Evolutionary conservation across 2,113 vertebrate genomes (phyloP), one percentile per base, ranked within the genome.

Genomic region (Psilopogon haemacephalus): DNA sequence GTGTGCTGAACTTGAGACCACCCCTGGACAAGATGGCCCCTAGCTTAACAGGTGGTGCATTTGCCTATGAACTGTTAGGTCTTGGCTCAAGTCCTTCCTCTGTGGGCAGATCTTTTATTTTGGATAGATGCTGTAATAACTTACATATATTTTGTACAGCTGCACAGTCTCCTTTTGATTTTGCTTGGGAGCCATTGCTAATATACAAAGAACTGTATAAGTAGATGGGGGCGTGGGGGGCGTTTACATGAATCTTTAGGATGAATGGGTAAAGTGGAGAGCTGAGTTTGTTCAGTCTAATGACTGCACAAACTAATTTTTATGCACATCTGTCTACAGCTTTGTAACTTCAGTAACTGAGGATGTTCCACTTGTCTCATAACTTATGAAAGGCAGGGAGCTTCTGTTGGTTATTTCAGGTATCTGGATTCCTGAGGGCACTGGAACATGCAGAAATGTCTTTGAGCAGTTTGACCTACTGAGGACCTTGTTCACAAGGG

Each of bases 161-260:
- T 90, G 15, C 55, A 8, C 20, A 38, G 52, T 38, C 6, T 12
- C 9, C 26, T 48, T 76, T 60, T 74, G 28, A 15, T 68, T 86
- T 86, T 86, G 37, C 30, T 20, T 93, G 28, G 55, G 88, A 93
- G 71, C 30, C 14, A 8, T 38, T 78, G 74, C 19, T 89, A 19
- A 9, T 88, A 62, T 62, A 81, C 46, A 90, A 64, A 95, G 52
- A 68, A 81, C 28, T 80, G 60, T 80, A 46, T 67, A 86, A n/a
- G 13, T 80, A 62, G 27, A 72, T 30, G n/a, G n/a, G n/a, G n/a
- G n/a, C n/a, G 4, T 0, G 1, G 37, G n/a, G 2, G 24, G 52
- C 89, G 78, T 71, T 54, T 37, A 81, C 28, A 7, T 67, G 33
- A 90, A 40, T 84, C 26, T 88, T 2, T 63, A 54, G 23, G 2